phyloP scores from a whole-genome alignment of 2,113 vertebrate species.

The Procavia capensis region DNA sequence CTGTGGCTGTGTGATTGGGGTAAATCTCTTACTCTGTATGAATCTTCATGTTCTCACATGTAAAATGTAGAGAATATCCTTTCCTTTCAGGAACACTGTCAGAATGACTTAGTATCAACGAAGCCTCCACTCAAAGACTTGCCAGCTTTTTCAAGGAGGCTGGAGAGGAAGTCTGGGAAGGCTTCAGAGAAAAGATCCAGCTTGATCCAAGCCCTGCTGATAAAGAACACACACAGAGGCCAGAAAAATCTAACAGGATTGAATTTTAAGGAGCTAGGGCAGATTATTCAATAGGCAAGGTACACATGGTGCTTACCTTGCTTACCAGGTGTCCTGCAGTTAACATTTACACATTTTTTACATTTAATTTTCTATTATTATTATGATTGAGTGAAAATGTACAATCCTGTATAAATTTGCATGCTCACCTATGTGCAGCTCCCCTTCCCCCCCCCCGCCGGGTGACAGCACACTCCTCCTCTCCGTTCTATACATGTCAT shows the following conservation, averaged over 20 bases:
- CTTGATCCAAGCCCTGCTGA: neutral
- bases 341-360: too few species aligned
- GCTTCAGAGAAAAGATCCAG: neutral
- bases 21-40: neutral
- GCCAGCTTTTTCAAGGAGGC: neutral
- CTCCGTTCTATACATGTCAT: too few species aligned
- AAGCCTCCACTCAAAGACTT: neutral
- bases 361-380: too few species aligned
- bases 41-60: neutral
- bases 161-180: neutral
- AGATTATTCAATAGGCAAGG: too few species aligned
- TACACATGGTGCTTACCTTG: too few species aligned
- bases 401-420: too few species aligned
- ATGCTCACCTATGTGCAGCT: too few species aligned
- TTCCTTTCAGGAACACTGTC: neutral
- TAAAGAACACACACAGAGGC: accelerated
- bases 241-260: neutral
- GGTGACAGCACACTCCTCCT: too few species aligned
- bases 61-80: neutral
- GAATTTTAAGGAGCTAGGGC: neutral
- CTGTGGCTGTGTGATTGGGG: too few species aligned
- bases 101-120: neutral
- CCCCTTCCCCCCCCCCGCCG: too few species aligned
- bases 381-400: too few species aligned
- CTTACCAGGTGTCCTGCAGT: too few species aligned